A percentile compares a stretch with the other conserved stretches of the same genome.
Evolutionary conservation across 2,797 vertebrate genomes (phyloP).

Genomic region (Enteromius thamalakanensis): DNA sequence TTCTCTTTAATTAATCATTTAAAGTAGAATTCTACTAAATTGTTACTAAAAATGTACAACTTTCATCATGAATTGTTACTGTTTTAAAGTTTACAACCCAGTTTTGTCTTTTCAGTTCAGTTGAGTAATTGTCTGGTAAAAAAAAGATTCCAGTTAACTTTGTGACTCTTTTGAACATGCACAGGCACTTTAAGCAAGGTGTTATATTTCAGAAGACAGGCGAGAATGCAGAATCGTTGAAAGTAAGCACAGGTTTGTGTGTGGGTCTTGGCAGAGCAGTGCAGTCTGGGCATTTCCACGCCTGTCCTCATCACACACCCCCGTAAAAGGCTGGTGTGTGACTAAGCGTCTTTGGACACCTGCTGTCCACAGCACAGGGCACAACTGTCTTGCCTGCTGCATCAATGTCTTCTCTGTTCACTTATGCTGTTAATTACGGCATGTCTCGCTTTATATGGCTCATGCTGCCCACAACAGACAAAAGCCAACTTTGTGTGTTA

Average conservation of each 20-base stretch:
- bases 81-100: background rate
- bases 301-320: constrained; percentile 49
- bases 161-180: background rate
- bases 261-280: constrained; percentile 58
- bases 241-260: constrained; percentile 45
- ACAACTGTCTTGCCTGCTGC: constrained; percentile 57
- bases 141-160: constrained; percentile 11
- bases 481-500: constrained; percentile 16
- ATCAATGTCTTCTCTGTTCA: constrained; percentile 46
- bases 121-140: constrained; percentile 1
- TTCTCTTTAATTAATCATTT: background rate
- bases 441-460: constrained; percentile 41
- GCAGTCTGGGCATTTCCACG: constrained; percentile 48
- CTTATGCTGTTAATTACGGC: constrained; percentile 46
- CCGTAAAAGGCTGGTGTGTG: constrained; percentile 54
- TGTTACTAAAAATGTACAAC: background rate
- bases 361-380: constrained; percentile 59
- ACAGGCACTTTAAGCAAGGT: constrained; percentile 23
- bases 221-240: constrained; percentile 57
- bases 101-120: constrained; percentile 1
- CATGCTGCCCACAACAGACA: constrained; percentile 33
- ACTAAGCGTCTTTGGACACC: constrained; percentile 60
- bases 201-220: constrained; percentile 54
- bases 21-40: too few relatives aligned
- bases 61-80: background rate